A percentile compares a stretch with the other conserved stretches of the same genome.
Conservation (phyloP, 2,888 invertebrate species). For the Tanytarsus gracilentus region DNA sequence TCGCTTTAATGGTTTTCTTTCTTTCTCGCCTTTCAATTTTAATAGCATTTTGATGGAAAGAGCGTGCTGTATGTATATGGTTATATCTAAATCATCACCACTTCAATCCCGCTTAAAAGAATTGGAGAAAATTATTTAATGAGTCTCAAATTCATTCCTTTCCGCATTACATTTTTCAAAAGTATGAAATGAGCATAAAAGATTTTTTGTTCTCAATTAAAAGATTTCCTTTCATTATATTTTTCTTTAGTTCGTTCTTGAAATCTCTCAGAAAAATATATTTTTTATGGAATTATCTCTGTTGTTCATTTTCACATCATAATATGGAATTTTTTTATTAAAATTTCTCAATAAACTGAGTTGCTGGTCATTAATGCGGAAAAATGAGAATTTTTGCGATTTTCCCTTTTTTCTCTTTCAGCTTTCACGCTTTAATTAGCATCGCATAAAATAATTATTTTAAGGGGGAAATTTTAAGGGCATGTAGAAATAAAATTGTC, state of each 20-base stretch:
- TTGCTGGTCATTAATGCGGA: slow-evolving; percentile 15
- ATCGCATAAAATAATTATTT: too few relatives aligned
- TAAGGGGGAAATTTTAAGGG: too few relatives aligned
- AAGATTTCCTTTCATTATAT: slow-evolving; percentile 23
- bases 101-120: not conserved
- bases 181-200: too few relatives aligned
- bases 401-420: too few relatives aligned
- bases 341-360: not conserved
- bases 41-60: slow-evolving; percentile 16
- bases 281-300: not conserved
- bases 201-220: slow-evolving; percentile 25
- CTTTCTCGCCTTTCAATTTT: not conserved
- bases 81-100: not conserved
- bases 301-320: not conserved
- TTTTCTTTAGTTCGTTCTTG: not conserved
- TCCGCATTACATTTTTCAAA: not conserved
- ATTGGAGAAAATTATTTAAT: not conserved
- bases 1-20: slow-evolving; percentile 14
- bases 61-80: slow-evolving; percentile 6
- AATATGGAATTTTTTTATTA: not conserved
- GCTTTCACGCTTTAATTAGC: slow-evolving; percentile 4
- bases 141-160: not conserved
- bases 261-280: not conserved
- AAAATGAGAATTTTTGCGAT: not conserved
- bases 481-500: too few relatives aligned